Evolutionary conservation across 2,113 vertebrate genomes (phyloP).

Genomic region (Tinamus guttatus): DNA sequence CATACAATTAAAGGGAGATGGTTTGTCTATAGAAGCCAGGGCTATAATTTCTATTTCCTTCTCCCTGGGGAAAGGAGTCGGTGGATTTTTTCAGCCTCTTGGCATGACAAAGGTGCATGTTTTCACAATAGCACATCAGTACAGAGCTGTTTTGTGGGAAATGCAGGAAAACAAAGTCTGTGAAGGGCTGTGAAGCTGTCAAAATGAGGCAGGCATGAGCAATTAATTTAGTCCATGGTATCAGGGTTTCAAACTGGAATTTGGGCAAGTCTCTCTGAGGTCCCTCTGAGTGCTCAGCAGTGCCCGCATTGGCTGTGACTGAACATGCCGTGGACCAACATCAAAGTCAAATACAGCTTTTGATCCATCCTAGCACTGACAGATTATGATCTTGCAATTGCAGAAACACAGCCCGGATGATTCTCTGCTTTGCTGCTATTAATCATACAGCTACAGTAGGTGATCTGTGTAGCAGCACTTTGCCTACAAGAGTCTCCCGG

Average conservation of each 20-base stretch:
- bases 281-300: background rate
- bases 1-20: background rate
- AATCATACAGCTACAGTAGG: background rate
- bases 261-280: background rate
- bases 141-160: background rate
- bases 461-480: background rate
- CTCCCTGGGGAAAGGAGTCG: background rate
- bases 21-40: background rate
- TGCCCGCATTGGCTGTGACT: background rate
- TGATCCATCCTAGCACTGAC: background rate
- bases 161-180: background rate
- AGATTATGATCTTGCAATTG: conserved; percentile 17
- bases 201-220: background rate
- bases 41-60: background rate
- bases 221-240: background rate
- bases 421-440: background rate
- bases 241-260: background rate
- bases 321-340: background rate
- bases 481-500: background rate
- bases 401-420: background rate
- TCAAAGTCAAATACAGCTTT: conserved; percentile 8
- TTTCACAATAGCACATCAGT: background rate
- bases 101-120: background rate
- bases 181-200: background rate
- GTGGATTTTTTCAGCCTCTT: background rate